Evolutionary conservation across 2,888 invertebrate species (phyloP), one percentile per base, ranked within the genome.

Genomic region (Drosophila rubida): DNA sequence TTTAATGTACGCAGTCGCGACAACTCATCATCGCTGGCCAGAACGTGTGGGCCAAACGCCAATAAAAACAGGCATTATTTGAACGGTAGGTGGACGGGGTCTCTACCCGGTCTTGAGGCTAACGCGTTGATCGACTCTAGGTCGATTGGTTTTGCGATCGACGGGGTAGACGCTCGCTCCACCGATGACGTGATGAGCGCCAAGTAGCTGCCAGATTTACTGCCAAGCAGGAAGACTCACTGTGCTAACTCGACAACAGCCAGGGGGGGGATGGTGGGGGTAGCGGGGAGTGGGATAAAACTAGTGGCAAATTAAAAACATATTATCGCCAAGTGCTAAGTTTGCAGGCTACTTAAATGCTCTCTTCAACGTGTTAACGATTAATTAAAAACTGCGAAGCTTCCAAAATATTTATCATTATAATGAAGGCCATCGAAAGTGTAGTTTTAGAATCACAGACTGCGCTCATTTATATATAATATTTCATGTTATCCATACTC

Each of bases 1-100:
- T 83, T 86, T 83, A 86, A 75, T 73, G 75, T 68, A 71, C 80
- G 71, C 73, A 57, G 49, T 50, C 59, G 42, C 14, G 35, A 37
- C 32, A 32, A 37, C 62, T 62, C 50, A 9, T 19, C 19, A n/a
- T 35, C 66, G 57, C 63, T 23, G 4, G 23, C 4, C 23, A 85
- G 69, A 85, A 79, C 74, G 75, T 65, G 69, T 65, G 57, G 73
- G 69, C 75, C 73, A 65, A 60, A 61, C 61, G 58, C 55, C 57
- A 35, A 35, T 13, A n/a, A 30, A 61, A 65, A 13, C 30, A 13
- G 39, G 11, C 44, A 22, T 25, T 46, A 32, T 11, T 46, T 46
- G 25, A 37, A 30, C 41, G 30, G 14, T 32, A 41, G 2, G 42
- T 25, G 35, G 32, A 16, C 16, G 16, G 60, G 13, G 14, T 37